These are phyloP conservation scores for Drosophila flavopinicola DNA, from an alignment of 2,888 invertebrate genomes.

Conservation along the genomic window DNA sequence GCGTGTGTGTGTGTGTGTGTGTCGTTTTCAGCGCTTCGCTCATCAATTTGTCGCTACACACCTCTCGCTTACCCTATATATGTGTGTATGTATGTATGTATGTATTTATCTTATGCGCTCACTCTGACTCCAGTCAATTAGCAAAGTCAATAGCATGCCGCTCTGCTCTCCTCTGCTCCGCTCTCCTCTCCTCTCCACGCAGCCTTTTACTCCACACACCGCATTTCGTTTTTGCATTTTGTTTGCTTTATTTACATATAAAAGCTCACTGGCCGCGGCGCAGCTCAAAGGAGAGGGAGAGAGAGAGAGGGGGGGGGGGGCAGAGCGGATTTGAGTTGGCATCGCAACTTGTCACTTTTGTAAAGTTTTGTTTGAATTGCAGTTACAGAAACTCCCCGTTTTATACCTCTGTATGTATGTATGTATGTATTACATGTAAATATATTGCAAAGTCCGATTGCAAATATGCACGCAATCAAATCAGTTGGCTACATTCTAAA, in stretches of 20 bases:
- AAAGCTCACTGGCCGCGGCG: constrained; percentile 36
- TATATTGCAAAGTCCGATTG: constrained; percentile 45
- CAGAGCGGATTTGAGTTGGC: constrained; percentile 6
- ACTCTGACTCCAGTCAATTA: constrained; percentile 61
- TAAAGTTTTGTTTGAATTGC: constrained; percentile 48
- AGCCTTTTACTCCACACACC: too few species aligned
- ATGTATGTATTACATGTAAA: constrained; percentile 15
- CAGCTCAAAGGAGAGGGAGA: constrained; percentile 5
- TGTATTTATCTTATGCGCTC: too few species aligned
- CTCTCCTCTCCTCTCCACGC: neutral
- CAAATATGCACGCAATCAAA: constrained; percentile 60
- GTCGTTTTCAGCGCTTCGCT: constrained; percentile 10
- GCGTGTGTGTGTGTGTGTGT: constrained; percentile 2
- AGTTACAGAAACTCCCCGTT: constrained; percentile 3
- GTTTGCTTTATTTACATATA: constrained; percentile 73
- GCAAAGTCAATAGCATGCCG: constrained; percentile 70
- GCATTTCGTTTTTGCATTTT: constrained; percentile 46
- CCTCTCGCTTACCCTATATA: constrained; percentile 4
- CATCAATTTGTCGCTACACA: constrained; percentile 25
- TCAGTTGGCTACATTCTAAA: constrained; percentile 22
- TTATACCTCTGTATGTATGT: neutral
- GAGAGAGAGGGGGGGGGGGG: neutral
- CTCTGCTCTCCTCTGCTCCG: constrained; percentile 20
- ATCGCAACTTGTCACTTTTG: constrained; percentile 37
- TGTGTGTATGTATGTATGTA: constrained; percentile 2